A percentile compares a stretch with the other conserved stretches of the same genome.
Conservation (phyloP, 2,797 vertebrate species). For the Distichodus sexfasciatus region DNA sequence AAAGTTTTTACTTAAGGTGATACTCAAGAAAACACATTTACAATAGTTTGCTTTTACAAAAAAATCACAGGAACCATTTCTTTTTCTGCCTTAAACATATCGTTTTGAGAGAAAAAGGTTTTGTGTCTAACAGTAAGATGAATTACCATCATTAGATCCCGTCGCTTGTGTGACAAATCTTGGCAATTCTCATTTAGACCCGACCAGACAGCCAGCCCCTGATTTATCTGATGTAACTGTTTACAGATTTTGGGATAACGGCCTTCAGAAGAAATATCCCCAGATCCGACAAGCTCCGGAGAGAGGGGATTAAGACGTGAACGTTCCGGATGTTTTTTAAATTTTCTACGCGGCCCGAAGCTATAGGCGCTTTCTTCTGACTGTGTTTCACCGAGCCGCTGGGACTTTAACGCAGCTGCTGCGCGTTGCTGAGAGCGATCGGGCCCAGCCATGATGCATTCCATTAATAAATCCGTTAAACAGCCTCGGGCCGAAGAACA, state of each 20-base stretch:
- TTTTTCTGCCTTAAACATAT: no score
- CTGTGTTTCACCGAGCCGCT: slow-evolving; percentile 12
- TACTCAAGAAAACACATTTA: no score
- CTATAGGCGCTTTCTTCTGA: slow-evolving; percentile 12
- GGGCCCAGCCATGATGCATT: slow-evolving; percentile 37
- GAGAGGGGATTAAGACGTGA: slow-evolving; percentile 35
- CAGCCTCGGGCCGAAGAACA: slow-evolving; percentile 39
- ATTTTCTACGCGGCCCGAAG: slow-evolving; percentile 19
- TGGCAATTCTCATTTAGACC: slow-evolving; percentile 39
- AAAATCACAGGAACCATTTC: no score
- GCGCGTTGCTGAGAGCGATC: slow-evolving; percentile 32
- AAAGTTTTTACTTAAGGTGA: no score
- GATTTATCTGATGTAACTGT: slow-evolving; percentile 37
- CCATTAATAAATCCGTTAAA: slow-evolving; percentile 52
- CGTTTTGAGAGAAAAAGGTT: slow-evolving; percentile 2
- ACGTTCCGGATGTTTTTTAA: slow-evolving; percentile 25
- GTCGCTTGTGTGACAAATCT: no score
- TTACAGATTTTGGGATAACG: slow-evolving; percentile 34
- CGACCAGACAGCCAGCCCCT: no score
- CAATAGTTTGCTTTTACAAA: no score
- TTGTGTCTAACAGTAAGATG: slow-evolving; percentile 25
- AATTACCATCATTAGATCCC: slow-evolving; percentile 32
- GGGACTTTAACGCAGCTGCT: slow-evolving; percentile 39
- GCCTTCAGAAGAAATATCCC: slow-evolving; percentile 34
- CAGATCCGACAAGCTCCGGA: not conserved